Percentiles rank a stretch among this genome's conserved stretches.
These are phyloP conservation scores for Tipula unca DNA, from an alignment of 2,888 invertebrate genomes.

Conservation along the genomic window DNA sequence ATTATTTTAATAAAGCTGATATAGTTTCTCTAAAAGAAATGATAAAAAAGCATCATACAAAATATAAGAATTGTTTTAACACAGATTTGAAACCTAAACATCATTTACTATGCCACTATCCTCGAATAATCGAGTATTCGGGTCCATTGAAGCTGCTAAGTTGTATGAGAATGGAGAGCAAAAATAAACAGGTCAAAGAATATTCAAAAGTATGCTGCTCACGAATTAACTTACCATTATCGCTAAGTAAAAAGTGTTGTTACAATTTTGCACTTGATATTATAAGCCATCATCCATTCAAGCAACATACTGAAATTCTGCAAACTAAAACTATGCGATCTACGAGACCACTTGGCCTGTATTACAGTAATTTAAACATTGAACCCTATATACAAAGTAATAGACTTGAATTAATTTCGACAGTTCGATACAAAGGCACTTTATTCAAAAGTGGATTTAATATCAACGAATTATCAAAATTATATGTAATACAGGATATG, in stretches of 20 bases:
- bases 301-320: background rate
- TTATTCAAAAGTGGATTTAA: background rate
- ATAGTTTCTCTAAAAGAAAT: background rate
- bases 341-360: background rate
- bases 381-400: background rate
- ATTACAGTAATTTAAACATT: background rate
- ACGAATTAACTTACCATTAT: background rate
- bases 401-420: background rate
- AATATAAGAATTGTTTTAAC: background rate
- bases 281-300: background rate
- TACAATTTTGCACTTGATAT: background rate
- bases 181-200: too few relatives aligned
- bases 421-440: background rate
- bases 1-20: too few relatives aligned
- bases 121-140: background rate
- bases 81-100: background rate
- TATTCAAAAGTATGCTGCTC: background rate
- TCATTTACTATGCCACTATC: background rate
- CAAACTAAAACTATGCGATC: background rate
- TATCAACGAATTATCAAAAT: background rate
- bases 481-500: background rate
- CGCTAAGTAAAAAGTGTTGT: background rate
- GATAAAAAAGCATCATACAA: background rate
- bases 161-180: background rate
- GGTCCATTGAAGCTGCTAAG: background rate